Conservation (phyloP, 2,888 invertebrate genomes). For the Mythimna pallens region DNA sequence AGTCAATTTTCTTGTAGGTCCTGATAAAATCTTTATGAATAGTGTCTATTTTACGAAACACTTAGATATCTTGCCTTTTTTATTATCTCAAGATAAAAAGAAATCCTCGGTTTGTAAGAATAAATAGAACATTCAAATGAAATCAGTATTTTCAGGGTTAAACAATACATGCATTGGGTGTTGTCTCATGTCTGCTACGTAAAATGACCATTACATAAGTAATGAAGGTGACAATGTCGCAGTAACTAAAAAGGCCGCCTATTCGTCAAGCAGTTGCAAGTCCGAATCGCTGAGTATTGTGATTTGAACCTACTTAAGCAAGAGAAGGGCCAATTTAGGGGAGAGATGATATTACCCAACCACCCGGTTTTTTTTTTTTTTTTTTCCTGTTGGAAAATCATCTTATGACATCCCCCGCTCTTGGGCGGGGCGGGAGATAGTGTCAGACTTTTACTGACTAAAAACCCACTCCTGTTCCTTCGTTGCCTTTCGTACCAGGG, state of each 20-base stretch:
- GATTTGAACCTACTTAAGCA: background rate
- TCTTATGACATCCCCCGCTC: too few relatives aligned
- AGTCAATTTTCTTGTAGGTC: background rate
- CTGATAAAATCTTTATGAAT: background rate
- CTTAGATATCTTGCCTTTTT: slow-evolving; percentile 7
- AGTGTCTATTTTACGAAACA: background rate
- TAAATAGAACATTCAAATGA: slow-evolving; percentile 48
- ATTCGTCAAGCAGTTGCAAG: background rate
- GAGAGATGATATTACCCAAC: too few relatives aligned
- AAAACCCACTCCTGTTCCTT: too few relatives aligned
- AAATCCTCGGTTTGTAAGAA: slow-evolving; percentile 16
- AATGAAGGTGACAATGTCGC: background rate
- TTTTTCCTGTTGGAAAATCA: too few relatives aligned
- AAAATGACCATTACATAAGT: background rate
- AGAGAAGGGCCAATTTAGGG: too few relatives aligned
- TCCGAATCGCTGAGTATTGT: background rate
- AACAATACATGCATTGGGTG: background rate
- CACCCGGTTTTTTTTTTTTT: too few relatives aligned
- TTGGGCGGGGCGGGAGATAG: too few relatives aligned
- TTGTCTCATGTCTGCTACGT: background rate
- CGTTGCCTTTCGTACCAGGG: too few relatives aligned
- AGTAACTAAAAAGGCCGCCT: background rate
- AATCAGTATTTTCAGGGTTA: slow-evolving; percentile 22
- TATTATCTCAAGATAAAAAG: slow-evolving; percentile 53
- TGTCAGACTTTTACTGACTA: too few relatives aligned